phyloP scores from a whole-genome alignment of 2,888 invertebrate species.

The Ophion obscuratus region DNA sequence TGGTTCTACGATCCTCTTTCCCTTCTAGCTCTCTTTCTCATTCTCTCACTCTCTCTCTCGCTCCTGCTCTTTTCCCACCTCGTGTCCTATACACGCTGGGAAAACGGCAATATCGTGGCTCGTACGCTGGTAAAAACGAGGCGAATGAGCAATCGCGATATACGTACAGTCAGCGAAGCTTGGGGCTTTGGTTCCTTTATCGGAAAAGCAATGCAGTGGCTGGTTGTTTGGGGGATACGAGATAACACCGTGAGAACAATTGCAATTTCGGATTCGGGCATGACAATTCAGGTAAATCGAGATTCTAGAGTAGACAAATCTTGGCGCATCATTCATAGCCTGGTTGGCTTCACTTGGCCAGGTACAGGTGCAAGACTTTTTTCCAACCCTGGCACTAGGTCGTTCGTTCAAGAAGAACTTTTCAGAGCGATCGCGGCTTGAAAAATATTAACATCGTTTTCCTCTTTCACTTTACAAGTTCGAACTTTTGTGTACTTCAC shows the following conservation, averaged over 20 bases:
- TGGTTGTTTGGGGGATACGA: slow-evolving; percentile 2
- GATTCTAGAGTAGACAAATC: neutral
- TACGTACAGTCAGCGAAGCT: neutral
- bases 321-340: neutral
- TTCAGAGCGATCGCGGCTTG: no score
- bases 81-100: neutral
- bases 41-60: slow-evolving; percentile 16
- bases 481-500: no score
- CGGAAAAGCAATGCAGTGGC: neutral
- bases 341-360: no score
- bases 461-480: no score
- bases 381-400: neutral
- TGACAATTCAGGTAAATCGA: neutral
- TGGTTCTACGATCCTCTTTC: slow-evolving; percentile 34
- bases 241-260: neutral
- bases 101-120: slow-evolving; percentile 31
- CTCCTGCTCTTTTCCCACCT: neutral
- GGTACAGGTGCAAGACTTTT: neutral
- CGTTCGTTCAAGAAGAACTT: neutral
- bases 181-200: neutral
- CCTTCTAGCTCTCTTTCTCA: slow-evolving; percentile 24
- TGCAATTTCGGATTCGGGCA: slow-evolving; percentile 1
- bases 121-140: neutral
- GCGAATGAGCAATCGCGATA: slow-evolving; percentile 3
- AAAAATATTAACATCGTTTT: no score